These are phyloP conservation scores for Alaudala cheleensis DNA, from an alignment of 2,113 vertebrate species.

Conservation along the genomic window DNA sequence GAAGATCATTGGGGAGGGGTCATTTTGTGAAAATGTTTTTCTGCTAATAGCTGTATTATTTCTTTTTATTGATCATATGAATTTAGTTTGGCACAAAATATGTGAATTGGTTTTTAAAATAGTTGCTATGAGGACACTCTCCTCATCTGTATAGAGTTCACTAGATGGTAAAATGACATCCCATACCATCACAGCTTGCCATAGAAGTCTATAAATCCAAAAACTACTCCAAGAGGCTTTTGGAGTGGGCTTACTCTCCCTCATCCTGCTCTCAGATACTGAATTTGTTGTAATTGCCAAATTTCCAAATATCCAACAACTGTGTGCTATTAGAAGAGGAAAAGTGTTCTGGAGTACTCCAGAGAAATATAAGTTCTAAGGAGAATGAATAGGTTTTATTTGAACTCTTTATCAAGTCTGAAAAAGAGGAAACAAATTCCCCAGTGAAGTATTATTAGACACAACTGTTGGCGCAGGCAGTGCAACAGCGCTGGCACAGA, in stretches of 20 bases:
- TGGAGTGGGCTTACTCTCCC: background rate
- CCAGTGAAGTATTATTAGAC: background rate
- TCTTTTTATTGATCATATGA: background rate
- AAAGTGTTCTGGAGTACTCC: background rate
- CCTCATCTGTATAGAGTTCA: background rate
- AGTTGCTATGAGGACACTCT: background rate
- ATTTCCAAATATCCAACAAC: background rate
- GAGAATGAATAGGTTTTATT: background rate
- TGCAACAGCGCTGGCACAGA: background rate
- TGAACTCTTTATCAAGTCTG: background rate
- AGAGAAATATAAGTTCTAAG: slow-evolving; percentile 1
- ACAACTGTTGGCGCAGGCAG: background rate
- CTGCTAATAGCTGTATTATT: background rate
- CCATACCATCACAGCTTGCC: background rate
- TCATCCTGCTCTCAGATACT: background rate
- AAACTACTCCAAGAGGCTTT: background rate
- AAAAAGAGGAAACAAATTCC: background rate
- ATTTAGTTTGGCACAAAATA: slow-evolving; percentile 10
- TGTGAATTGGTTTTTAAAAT: background rate
- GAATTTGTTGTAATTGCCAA: background rate
- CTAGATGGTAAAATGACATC: background rate
- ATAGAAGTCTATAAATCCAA: background rate
- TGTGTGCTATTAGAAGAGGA: background rate
- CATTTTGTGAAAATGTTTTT: background rate
- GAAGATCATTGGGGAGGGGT: background rate